Base-by-base conservation (phyloP, 2,113 vertebrate species). In the Dunckerocampus dactyliophorus region DNA sequence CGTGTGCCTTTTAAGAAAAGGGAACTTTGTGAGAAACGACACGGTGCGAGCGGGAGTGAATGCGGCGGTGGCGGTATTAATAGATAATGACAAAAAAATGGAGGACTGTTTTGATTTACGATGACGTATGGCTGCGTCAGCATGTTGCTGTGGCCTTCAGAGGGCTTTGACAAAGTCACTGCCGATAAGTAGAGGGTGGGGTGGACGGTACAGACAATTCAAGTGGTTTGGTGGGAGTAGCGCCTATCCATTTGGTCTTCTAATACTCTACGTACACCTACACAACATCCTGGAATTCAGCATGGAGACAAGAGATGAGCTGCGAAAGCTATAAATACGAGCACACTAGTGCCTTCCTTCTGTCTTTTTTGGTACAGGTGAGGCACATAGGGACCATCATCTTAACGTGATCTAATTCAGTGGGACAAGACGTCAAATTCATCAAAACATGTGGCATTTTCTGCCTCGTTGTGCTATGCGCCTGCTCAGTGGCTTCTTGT, bases 51-150 rank as follows among this genome's bases (percentile, higher is more conserved):
- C 57, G 63, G 57, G 31, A 54, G 42, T 65, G 68, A 31, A 52
- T 74, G 59, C 43, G 24, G 64, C 59, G 67, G 43, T 5, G 31
- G 31, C 6, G 57, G 69, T 82, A 85, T 85, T 85, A 88, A 85
- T 82, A 85, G 84, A 86, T 85, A 85, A 87, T 79, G 75, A 22
- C 17, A 7, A 31, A 80, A 74, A 82, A 80, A 76, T 55, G 1
- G 47, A 69, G 65, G 68, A 65, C 52, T 54, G 64, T 74, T 84
- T 83, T 88, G 87, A 91, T 90, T 88, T 80, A 88, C 83, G 77
- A 75, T 77, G 77, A 89, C 67, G 74, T 74, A 71, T 71, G 77
- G 61, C 80, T 84, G 70, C 60, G 71, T 74, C 82, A 68, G 65
- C 60, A 74, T 69, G 80, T 70, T 80, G 73, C 73, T 67, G 67